Percentiles rank a stretch among this genome's conserved stretches.
Evolutionary conservation across 2,113 vertebrate genomes (phyloP).

Genomic region (Anthoscopus minutus): DNA sequence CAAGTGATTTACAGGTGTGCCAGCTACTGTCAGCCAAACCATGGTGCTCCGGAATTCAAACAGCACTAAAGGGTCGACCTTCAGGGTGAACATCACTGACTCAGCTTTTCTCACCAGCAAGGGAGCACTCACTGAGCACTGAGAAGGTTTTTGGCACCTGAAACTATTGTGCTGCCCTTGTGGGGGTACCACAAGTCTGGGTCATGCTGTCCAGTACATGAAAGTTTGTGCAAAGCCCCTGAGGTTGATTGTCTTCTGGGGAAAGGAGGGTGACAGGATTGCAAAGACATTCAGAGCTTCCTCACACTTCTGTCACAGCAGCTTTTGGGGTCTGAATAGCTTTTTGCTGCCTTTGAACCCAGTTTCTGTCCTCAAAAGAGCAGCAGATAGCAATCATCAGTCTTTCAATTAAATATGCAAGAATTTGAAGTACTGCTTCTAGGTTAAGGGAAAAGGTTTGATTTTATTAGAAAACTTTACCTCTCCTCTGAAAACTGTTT

Average conservation of each 20-base stretch:
- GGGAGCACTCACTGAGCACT: not conserved
- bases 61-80: not conserved
- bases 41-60: conserved; percentile 47
- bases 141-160: not conserved
- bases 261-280: not conserved
- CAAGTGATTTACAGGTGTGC: conserved; percentile 48
- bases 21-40: conserved; percentile 47
- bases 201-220: not conserved
- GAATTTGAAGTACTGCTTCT: not conserved
- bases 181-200: not conserved
- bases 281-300: not conserved
- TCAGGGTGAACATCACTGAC: not conserved
- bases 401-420: not conserved
- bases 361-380: not conserved
- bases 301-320: not conserved
- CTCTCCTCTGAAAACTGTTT: not conserved
- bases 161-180: not conserved
- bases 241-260: not conserved
- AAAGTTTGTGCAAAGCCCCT: not conserved
- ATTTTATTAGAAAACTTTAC: not conserved
- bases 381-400: not conserved
- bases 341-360: not conserved
- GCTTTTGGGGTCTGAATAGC: not conserved
- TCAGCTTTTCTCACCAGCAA: not conserved
- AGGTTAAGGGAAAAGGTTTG: not conserved